Percentiles rank a stretch among this genome's conserved stretches.
Conservation (phyloP, 1,140 invertebrate genomes). For the Stegodyphus mimosarum region DNA sequence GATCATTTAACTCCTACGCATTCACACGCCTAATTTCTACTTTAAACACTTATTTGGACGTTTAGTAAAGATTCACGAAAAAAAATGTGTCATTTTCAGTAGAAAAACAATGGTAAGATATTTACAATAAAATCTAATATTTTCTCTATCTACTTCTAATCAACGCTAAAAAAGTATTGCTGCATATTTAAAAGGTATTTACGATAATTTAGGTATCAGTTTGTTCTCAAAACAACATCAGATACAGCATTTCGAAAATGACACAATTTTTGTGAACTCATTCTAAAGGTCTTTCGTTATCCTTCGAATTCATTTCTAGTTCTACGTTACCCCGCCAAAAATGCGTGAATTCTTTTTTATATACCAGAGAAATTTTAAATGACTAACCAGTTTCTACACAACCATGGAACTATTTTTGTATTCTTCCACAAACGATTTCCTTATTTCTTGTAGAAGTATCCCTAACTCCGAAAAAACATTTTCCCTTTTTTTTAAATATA, state of each 20-base stretch:
- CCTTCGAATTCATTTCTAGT: slow-evolving; percentile 8
- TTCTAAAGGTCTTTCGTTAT: slow-evolving; percentile 1
- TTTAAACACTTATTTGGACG: slow-evolving; percentile 23
- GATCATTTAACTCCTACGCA: slow-evolving; percentile 18
- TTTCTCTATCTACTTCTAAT: no score
- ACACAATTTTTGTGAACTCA: slow-evolving; percentile 35
- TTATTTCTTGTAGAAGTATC: slow-evolving; percentile 35
- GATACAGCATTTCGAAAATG: not conserved
- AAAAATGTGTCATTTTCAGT: not conserved
- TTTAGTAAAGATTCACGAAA: slow-evolving; percentile 42
- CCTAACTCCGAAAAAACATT: slow-evolving; percentile 21
- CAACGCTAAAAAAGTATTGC: no score
- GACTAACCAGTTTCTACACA: slow-evolving; percentile 41
- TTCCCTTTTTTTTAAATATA: not conserved
- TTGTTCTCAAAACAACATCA: no score
- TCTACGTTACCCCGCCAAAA: slow-evolving; percentile 37
- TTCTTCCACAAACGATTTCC: slow-evolving; percentile 23
- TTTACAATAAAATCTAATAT: no score
- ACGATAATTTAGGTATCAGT: no score
- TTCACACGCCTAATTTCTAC: slow-evolving; percentile 45
- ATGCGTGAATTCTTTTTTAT: slow-evolving; percentile 18
- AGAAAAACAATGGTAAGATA: no score
- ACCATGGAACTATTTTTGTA: slow-evolving; percentile 22
- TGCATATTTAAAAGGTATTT: no score
- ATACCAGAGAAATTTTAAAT: slow-evolving; percentile 54